Conservation (phyloP, 2,797 vertebrate genomes). For the Enteromius mattozi region DNA sequence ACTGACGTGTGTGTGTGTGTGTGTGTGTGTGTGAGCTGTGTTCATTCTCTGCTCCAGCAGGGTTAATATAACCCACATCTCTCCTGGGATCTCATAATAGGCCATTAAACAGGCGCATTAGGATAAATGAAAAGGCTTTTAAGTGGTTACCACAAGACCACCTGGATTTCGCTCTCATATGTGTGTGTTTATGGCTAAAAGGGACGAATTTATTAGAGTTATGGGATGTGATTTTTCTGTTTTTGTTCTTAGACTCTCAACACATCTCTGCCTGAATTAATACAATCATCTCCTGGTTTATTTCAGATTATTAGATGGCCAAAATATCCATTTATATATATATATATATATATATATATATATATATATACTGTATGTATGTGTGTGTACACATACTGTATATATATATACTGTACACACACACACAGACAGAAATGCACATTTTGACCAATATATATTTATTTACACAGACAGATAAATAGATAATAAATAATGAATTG, state of each 20-base stretch:
- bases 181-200: slow-evolving; percentile 25
- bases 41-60: slow-evolving; percentile 59
- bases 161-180: slow-evolving; percentile 74
- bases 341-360: background rate
- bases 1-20: slow-evolving; percentile 18
- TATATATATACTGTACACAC: no score
- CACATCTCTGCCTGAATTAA: background rate
- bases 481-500: background rate
- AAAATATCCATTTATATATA: background rate
- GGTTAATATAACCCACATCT: slow-evolving; percentile 70
- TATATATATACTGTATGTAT: no score
- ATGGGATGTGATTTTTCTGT: slow-evolving; percentile 41
- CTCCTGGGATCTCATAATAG: slow-evolving; percentile 83
- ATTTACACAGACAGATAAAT: background rate
- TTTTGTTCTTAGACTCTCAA: background rate
- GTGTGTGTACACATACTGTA: no score
- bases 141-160: slow-evolving; percentile 77
- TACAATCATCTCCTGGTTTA: background rate
- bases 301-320: background rate
- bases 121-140: slow-evolving; percentile 85
- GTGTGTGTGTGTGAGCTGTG: slow-evolving; percentile 29
- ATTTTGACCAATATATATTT: background rate
- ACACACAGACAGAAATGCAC: no score
- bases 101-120: slow-evolving; percentile 84
- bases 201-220: background rate